Evolutionary conservation across 2,797 vertebrate genomes (phyloP).

Genomic region (Eurystomus glaucurus): DNA sequence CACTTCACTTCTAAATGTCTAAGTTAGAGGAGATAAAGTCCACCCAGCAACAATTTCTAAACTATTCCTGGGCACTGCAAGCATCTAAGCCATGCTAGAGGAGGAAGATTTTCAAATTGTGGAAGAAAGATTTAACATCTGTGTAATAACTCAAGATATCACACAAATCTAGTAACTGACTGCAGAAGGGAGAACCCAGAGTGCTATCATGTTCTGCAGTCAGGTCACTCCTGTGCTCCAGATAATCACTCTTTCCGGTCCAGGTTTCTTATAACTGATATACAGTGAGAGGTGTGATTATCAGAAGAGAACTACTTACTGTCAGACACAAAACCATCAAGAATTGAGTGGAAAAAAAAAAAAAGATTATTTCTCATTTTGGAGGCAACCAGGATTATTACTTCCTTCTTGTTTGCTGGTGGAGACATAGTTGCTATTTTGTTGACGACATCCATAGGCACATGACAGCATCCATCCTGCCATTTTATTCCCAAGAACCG

Average conservation of each 20-base stretch:
- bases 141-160: background rate
- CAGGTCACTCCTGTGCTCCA: background rate
- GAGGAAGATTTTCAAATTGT: background rate
- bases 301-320: constrained; percentile 1
- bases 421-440: too few relatives aligned
- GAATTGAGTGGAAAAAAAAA: background rate
- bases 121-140: background rate
- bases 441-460: too few relatives aligned
- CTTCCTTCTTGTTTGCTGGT: background rate
- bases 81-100: background rate
- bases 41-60: background rate
- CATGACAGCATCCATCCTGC: background rate
- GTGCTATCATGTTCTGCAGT: background rate
- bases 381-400: background rate
- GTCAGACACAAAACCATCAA: background rate
- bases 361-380: background rate
- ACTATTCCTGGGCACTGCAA: background rate
- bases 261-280: background rate
- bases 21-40: background rate
- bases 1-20: background rate
- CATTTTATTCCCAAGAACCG: too few relatives aligned
- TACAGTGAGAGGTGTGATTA: background rate
- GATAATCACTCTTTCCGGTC: background rate
- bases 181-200: background rate
- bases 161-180: background rate